Percentiles rank a stretch among this genome's conserved stretches.
phyloP scores from a whole-genome alignment of 2,797 vertebrate genomes.

The Gymnothorax reevesii region DNA sequence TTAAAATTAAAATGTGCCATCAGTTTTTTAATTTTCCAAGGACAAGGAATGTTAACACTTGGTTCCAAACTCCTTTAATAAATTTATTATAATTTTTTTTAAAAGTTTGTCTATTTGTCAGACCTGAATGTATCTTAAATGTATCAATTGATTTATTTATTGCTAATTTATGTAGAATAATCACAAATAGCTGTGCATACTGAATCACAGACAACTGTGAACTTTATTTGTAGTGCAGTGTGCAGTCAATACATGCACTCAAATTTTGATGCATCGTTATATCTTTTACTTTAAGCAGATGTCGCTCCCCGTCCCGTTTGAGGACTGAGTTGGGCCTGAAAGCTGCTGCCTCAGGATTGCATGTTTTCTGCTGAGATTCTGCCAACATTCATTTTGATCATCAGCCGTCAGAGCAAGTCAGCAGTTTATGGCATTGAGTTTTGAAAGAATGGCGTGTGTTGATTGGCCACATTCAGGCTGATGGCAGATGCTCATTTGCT shows the following conservation, averaged over 20 bases:
- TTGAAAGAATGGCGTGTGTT: too few relatives aligned
- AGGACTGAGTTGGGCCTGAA: too few relatives aligned
- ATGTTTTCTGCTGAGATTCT: too few relatives aligned
- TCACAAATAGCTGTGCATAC: not conserved
- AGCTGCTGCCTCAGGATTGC: too few relatives aligned
- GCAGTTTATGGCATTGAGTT: too few relatives aligned
- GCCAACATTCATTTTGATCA: too few relatives aligned
- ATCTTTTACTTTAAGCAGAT: too few relatives aligned
- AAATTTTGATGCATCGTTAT: too few relatives aligned
- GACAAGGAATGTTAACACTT: not conserved
- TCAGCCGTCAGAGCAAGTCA: not conserved
- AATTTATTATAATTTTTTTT: too few relatives aligned
- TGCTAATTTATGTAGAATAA: not conserved
- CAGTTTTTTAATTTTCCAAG: conserved; percentile 1
- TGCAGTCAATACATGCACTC: not conserved
- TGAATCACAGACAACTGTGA: not conserved
- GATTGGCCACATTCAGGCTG: too few relatives aligned
- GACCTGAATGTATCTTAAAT: not conserved
- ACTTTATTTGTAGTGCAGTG: not conserved
- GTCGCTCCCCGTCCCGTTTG: too few relatives aligned
- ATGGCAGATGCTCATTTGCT: too few relatives aligned
- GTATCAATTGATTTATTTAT: not conserved
- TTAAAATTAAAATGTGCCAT: conserved; percentile 50
- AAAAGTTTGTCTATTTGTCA: not conserved
- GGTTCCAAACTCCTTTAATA: not conserved